Evolutionary conservation across 2,113 vertebrate genomes (phyloP), one percentile per base, ranked within the genome.

Genomic region (Taurulus bubalis): DNA sequence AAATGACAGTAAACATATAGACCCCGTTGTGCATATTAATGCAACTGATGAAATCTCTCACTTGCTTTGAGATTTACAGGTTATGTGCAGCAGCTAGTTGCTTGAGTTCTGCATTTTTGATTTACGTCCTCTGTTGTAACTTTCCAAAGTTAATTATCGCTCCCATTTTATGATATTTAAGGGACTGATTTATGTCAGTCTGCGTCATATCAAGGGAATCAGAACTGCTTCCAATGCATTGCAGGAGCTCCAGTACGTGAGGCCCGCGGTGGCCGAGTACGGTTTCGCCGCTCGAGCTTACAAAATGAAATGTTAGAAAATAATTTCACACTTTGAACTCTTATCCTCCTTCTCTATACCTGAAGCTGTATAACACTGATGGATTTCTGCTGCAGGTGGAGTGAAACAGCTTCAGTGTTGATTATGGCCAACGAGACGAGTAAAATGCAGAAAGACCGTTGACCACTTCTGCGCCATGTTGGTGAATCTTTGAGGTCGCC

Each of bases 331-430:
- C 40, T 75, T 63, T 75, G 56, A 76, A 49, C 67, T 53, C 49
- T 24, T 45, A 45, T 83, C 38, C 40, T 64, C 72, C 38, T 58
- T 55, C 38, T 58, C 63, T n/a, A 2, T 16, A 32, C 26, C n/a
- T 64, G 26, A 58, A 34, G 80, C 59, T 63, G 47, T 87, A 73
- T 83, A 85, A 75, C 56, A 51, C 38, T 64, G 30, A 68, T 4
- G 26, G 68, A 36, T 65, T 30, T 28, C 58, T 70, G 64, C 59
- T 24, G 75, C 49, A 49, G 62, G 51, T 30, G 16, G 26, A 59
- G 32, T 22, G 7, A 56, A 24, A 26, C 42, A 4, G 42, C 55
- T 58, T 32, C 47, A 6, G 56, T 6, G 24, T 45, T 78, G 79
- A 85, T 79, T 78, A 75, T 32, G 30, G 30, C 30, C 30, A 32